Evolutionary conservation across 92 coral and sea anemone genomes (phyloP).

Genomic region (Micromussa lordhowensis): DNA sequence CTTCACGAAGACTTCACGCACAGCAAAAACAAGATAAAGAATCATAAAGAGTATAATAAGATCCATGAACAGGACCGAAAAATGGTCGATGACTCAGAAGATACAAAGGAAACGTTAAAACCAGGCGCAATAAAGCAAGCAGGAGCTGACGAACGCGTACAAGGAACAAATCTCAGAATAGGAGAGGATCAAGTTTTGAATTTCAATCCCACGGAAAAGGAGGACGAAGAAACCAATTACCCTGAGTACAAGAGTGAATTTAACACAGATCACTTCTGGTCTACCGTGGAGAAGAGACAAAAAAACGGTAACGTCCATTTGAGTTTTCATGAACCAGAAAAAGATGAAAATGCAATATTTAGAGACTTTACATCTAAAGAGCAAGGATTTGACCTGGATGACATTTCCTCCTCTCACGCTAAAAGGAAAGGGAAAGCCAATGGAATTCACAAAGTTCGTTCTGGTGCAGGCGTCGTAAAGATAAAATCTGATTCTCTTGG

Average conservation of each 20-base stretch:
- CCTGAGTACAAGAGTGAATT: slow-evolving; percentile 31
- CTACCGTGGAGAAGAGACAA: not conserved
- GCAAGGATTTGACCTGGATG: slow-evolving; percentile 34
- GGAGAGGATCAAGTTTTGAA: not conserved
- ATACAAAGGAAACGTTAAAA: not conserved
- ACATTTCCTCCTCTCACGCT: not conserved
- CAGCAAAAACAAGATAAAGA: slow-evolving; percentile 21
- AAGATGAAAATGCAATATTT: not conserved
- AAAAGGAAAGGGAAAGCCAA: not conserved
- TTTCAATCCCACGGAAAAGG: slow-evolving; percentile 8
- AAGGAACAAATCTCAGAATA: not conserved
- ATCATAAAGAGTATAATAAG: not conserved
- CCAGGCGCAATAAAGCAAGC: not conserved
- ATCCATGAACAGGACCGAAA: slow-evolving; percentile 25
- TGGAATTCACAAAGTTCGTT: not conserved
- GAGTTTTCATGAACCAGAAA: not conserved
- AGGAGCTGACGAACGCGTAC: not conserved
- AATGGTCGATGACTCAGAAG: slow-evolving; percentile 23
- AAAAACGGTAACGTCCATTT: not conserved
- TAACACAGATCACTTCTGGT: slow-evolving; percentile 26
- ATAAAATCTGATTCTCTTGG: slow-evolving; percentile 2
- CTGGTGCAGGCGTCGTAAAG: slow-evolving; percentile 21
- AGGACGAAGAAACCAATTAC: slow-evolving; percentile 18
- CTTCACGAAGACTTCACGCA: slow-evolving; percentile 10
- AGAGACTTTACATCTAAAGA: not conserved